Evolutionary conservation across 2,113 vertebrate genomes (phyloP).

Genomic region (Candoia aspera): DNA sequence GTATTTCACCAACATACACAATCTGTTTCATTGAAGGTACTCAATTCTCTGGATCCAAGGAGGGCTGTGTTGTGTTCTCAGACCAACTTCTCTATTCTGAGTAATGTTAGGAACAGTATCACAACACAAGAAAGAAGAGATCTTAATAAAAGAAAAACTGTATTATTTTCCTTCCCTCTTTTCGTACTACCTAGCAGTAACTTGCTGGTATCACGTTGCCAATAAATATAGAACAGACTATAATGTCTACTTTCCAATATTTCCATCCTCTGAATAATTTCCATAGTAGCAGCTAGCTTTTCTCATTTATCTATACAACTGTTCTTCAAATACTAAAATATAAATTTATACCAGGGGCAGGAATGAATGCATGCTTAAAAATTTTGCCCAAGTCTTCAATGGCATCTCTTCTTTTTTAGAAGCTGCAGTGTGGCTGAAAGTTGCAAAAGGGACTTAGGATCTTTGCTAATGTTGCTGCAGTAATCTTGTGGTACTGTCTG

Average conservation of each 20-base stretch:
- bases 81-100: background rate
- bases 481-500: background rate
- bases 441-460: background rate
- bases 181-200: background rate
- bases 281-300: constrained; percentile 64
- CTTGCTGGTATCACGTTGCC: constrained; percentile 17
- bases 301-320: constrained; percentile 66
- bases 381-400: background rate
- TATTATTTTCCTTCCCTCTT: constrained; percentile 16
- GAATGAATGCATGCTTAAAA: constrained; percentile 12
- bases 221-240: constrained; percentile 48
- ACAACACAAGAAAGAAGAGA: background rate
- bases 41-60: background rate
- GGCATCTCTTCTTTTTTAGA: background rate
- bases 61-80: background rate
- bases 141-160: background rate
- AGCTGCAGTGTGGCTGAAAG: background rate
- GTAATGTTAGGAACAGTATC: background rate
- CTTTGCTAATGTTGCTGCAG: background rate
- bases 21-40: background rate
- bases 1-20: too few relatives aligned
- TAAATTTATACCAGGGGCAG: constrained; percentile 42
- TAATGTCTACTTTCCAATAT: constrained; percentile 26
- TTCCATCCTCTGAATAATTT: constrained; percentile 36
- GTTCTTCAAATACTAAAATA: constrained; percentile 59